These are phyloP conservation scores for Ictalurus punctatus DNA, from an alignment of 2,113 vertebrate genomes.

Conservation along the genomic window DNA sequence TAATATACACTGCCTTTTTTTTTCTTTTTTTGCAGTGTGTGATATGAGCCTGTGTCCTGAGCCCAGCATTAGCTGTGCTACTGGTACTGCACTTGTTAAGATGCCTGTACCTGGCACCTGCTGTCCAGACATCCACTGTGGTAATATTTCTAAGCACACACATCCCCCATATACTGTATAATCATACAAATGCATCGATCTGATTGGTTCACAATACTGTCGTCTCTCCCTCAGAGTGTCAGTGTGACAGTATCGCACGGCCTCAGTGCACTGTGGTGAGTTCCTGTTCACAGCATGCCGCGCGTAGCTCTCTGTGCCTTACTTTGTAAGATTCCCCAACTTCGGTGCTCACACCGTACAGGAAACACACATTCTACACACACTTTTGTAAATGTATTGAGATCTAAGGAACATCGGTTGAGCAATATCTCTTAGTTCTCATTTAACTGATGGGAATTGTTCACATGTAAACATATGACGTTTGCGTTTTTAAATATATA, in stretches of 20 bases:
- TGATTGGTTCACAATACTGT: neutral
- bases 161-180: conserved; percentile 17
- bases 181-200: neutral
- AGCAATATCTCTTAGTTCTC: neutral
- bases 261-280: conserved; percentile 88
- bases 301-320: neutral
- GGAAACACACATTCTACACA: neutral
- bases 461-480: neutral
- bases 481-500: neutral
- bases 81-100: conserved; percentile 80
- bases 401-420: neutral
- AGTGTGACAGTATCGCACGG: conserved; percentile 79
- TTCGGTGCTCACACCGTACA: neutral
- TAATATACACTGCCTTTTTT: neutral
- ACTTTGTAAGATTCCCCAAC: neutral
- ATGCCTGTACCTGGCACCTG: conserved; percentile 77
- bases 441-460: neutral
- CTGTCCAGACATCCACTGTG: conserved; percentile 87
- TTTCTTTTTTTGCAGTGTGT: conserved; percentile 77
- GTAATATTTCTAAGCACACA: conserved; percentile 70
- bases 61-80: conserved; percentile 77
- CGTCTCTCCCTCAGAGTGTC: conserved; percentile 80
- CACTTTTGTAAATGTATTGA: neutral
- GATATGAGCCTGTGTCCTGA: conserved; percentile 84
- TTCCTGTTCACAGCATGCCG: conserved; percentile 13